These are phyloP conservation scores for Rhizomys pruinosus DNA, from an alignment of 2,113 vertebrate species.

Conservation along the genomic window DNA sequence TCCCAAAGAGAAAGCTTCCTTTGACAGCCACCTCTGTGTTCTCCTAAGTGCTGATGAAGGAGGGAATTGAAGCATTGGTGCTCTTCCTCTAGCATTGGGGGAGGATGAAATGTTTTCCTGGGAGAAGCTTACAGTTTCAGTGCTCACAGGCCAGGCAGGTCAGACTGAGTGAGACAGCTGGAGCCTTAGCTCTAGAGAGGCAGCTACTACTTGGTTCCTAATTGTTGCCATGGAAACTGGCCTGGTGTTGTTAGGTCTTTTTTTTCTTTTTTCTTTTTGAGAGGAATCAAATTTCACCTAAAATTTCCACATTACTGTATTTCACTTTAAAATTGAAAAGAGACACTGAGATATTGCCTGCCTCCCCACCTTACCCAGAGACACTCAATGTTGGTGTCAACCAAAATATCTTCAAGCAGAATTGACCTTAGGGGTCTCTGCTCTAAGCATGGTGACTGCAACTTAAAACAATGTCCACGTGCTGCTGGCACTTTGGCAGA, in stretches of 20 bases:
- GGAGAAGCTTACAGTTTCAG: background rate
- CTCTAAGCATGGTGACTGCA: background rate
- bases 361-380: rapidly evolving
- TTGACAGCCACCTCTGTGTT: background rate
- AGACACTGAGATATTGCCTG: background rate
- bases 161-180: background rate
- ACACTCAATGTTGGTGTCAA: background rate
- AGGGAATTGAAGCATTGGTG: too few relatives aligned
- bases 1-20: background rate
- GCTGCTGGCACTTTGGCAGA: background rate
- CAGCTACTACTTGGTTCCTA: background rate
- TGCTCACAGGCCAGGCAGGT: background rate
- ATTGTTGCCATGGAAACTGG: background rate
- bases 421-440: background rate
- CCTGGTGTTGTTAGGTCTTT: background rate
- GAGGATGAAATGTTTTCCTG: background rate
- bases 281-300: slow-evolving; percentile 38
- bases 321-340: slow-evolving; percentile 51
- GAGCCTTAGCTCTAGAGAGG: background rate
- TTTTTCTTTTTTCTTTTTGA: background rate
- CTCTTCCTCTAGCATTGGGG: background rate
- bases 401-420: background rate
- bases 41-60: too few relatives aligned
- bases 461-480: background rate
- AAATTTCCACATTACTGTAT: slow-evolving; percentile 42